Conservation (phyloP, 2,797 vertebrate species). For the Sparidentex hasta region DNA sequence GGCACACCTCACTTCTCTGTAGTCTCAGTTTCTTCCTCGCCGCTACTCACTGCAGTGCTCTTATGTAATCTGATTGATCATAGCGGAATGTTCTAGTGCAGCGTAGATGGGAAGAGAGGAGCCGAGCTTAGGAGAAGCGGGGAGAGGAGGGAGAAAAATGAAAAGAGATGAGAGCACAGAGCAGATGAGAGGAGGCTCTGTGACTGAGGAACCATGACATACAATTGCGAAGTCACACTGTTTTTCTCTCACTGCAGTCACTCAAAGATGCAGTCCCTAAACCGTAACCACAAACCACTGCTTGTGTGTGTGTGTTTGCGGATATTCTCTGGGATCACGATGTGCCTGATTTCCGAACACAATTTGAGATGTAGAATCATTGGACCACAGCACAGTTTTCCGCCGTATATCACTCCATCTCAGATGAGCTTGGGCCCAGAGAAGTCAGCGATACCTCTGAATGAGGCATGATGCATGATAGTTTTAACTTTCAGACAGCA, state of each 20-base stretch:
- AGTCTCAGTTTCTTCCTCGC: conserved; percentile 24
- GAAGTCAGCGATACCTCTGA: no score
- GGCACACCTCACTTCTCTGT: conserved; percentile 44
- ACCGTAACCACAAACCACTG: neutral
- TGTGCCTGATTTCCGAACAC: no score
- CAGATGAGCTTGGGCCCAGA: no score
- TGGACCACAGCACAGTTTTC: no score
- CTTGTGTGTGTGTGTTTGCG: neutral
- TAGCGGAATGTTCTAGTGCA: conserved; percentile 59
- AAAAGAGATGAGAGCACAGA: conserved; percentile 23
- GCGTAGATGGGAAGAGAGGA: conserved; percentile 36
- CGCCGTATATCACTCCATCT: no score
- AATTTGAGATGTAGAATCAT: no score
- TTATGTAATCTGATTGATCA: conserved; percentile 80
- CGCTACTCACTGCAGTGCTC: conserved; percentile 73
- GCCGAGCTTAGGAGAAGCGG: neutral
- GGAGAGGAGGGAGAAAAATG: conserved; percentile 7
- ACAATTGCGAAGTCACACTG: neutral
- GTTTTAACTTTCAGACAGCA: no score
- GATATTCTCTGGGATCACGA: no score
- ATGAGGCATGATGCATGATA: no score
- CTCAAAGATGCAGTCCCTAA: conserved; percentile 18
- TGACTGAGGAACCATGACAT: conserved; percentile 15
- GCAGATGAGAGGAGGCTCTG: conserved; percentile 26
- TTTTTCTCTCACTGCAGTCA: conserved; percentile 12